phyloP scores from a whole-genome alignment of 2,888 invertebrate genomes.

The Leptinotarsa tumamoca region DNA sequence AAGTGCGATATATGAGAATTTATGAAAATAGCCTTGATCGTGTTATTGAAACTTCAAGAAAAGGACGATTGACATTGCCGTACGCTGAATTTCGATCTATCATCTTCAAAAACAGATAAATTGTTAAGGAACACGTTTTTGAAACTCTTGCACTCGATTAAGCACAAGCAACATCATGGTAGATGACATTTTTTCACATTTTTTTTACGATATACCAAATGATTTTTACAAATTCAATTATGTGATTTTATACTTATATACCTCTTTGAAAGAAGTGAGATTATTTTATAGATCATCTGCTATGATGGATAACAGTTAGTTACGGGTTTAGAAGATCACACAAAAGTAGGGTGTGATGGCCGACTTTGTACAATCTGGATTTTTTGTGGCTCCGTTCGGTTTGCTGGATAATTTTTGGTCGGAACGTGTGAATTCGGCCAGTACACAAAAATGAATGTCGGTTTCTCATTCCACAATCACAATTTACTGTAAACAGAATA shows the following conservation, averaged over 20 bases:
- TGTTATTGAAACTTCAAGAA: too few species aligned
- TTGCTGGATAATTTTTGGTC: slow-evolving; percentile 28
- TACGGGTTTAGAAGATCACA: slow-evolving; percentile 49
- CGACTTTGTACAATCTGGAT: slow-evolving; percentile 19
- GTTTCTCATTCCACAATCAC: slow-evolving; percentile 61
- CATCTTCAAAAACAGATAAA: too few species aligned
- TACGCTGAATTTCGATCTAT: too few species aligned
- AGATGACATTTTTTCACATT: slow-evolving; percentile 48
- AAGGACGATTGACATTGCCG: too few species aligned
- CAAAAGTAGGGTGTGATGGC: slow-evolving; percentile 32
- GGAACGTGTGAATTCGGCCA: slow-evolving; percentile 22
- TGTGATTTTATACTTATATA: slow-evolving; percentile 49
- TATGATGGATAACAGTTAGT: slow-evolving; percentile 48
- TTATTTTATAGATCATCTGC: slow-evolving; percentile 53
- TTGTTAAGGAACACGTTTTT: neutral
- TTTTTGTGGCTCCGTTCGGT: neutral
- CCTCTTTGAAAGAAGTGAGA: slow-evolving; percentile 50
- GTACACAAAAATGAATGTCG: slow-evolving; percentile 38
- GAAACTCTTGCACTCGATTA: slow-evolving; percentile 33
- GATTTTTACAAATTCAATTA: slow-evolving; percentile 44
- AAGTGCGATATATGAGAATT: too few species aligned
- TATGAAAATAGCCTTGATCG: too few species aligned
- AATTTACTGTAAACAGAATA: slow-evolving; percentile 47
- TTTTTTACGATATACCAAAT: slow-evolving; percentile 47
- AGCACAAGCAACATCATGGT: slow-evolving; percentile 52